Percentiles rank a stretch among this genome's conserved stretches.
phyloP scores from a whole-genome alignment of 2,113 vertebrate genomes.

The Myxocyprinus asiaticus region DNA sequence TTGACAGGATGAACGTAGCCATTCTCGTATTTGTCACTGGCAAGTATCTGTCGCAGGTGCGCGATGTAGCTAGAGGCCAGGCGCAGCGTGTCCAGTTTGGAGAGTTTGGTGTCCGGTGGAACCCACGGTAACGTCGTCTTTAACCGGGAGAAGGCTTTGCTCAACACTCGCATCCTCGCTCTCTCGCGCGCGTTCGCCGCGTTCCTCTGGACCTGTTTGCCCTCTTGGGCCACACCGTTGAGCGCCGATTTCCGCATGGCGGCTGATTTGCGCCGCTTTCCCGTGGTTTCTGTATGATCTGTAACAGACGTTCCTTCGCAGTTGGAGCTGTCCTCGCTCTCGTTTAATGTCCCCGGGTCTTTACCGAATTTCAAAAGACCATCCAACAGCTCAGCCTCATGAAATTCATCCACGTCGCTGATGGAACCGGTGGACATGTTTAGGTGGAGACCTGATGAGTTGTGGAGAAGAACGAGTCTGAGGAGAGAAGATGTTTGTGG shows the following conservation, averaged over 20 bases:
- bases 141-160: constrained; percentile 96
- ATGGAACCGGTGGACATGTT: constrained; percentile 96
- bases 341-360: constrained; percentile 85
- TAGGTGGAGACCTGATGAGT: not conserved
- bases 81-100: constrained; percentile 96
- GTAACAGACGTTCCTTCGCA: constrained; percentile 81
- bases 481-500: not conserved
- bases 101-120: constrained; percentile 96
- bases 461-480: not conserved
- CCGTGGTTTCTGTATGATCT: constrained; percentile 74
- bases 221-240: constrained; percentile 83
- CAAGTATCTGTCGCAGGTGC: constrained; percentile 94
- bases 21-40: constrained; percentile 96
- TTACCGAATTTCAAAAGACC: constrained; percentile 89
- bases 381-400: constrained; percentile 90
- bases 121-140: constrained; percentile 98
- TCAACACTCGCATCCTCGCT: constrained; percentile 96
- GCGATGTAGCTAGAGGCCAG: constrained; percentile 98
- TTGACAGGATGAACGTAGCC: constrained; percentile 96
- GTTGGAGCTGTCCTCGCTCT: constrained; percentile 92
- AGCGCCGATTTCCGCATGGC: constrained; percentile 81
- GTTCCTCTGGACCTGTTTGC: constrained; percentile 95
- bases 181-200: constrained; percentile 96
- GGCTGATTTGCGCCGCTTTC: constrained; percentile 81
- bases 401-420: constrained; percentile 95